Base-by-base conservation (phyloP, 2,888 invertebrate species). In the Frankliniella fusca region DNA sequence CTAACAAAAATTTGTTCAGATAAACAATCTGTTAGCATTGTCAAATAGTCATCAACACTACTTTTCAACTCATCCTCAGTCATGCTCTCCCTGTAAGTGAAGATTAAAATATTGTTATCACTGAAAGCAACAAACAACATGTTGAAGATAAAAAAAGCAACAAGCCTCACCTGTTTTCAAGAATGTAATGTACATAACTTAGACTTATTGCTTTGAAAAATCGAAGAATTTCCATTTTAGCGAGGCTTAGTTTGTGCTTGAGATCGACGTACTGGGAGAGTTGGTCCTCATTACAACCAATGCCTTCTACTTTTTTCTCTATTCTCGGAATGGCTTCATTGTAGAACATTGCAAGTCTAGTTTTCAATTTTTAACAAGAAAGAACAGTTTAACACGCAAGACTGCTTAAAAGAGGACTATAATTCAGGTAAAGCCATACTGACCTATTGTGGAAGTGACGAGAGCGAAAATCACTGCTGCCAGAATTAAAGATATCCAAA, bases 341-440 rank as follows among this genome's bases (percentile, higher is more conserved):
- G 88, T 97, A 97, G 84, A 95, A 91, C 84, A 91, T 91, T 84
- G 94, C 92, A 87, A 96, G 90, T 87, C 94, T 95, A 38, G 5
- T 38, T 3, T n/a, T n/a, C n/a, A n/a, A n/a, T n/a, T n/a, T n/a
- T n/a, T n/a, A n/a, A n/a, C n/a, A 85, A 83, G 84, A 82, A 81
- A 76, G 82, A 81, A 61, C 54, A 83, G 18, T 23, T 48, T 28
- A 0, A 81, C 9, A 0, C 28, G 48, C 23, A 1, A 48, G 8
- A 82, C 18, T 9, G 23, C 11, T n/a, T 82, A 54, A 81, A 81
- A 80, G 81, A 82, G 82, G 76, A 48, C 48, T 80, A 18, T 82
- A 82, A 49, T 80, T 70, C 76, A 80, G 20, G 65, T 80, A 27
- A 61, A 54, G 54, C 2, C 10, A 18, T 18, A 15, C 85, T 87